A percentile compares a stretch with the other conserved stretches of the same genome.
These are phyloP conservation scores for Cataglyphis cursor DNA, from an alignment of 2,888 invertebrate species.

Conservation along the genomic window DNA sequence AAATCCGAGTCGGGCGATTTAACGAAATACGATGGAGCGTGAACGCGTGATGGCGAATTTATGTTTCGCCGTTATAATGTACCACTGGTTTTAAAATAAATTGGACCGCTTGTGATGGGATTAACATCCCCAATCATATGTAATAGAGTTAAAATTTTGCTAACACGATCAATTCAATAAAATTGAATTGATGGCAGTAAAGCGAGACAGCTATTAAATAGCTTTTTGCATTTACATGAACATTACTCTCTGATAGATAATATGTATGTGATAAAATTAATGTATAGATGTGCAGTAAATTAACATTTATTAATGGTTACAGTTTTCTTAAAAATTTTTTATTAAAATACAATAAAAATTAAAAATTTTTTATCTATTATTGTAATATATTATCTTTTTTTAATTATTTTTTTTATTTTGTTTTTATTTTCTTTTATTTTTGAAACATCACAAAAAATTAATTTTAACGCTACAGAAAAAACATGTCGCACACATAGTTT, in stretches of 20 bases:
- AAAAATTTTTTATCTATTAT: slow-evolving; percentile 22
- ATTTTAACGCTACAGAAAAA: neutral
- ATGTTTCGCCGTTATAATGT: slow-evolving; percentile 17
- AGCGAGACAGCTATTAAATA: slow-evolving; percentile 37
- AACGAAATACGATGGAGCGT: slow-evolving; percentile 14
- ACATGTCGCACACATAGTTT: neutral
- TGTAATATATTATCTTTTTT: neutral
- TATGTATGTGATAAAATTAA: slow-evolving; percentile 17
- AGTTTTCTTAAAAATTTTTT: neutral
- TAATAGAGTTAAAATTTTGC: slow-evolving; percentile 37
- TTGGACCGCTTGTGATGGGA: slow-evolving; percentile 6
- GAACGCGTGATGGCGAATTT: slow-evolving; percentile 31
- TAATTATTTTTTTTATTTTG: neutral
- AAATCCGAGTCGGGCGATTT: neutral
- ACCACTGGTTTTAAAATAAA: slow-evolving; percentile 5
- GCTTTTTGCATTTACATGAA: slow-evolving; percentile 18
- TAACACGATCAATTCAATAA: slow-evolving; percentile 28
- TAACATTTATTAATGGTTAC: neutral
- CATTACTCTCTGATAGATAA: slow-evolving; percentile 34
- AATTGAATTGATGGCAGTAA: slow-evolving; percentile 28
- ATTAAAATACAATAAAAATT: neutral
- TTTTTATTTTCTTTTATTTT: neutral
- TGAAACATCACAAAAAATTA: neutral
- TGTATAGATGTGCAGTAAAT: neutral
- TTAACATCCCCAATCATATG: slow-evolving; percentile 13